Evolutionary conservation across 2,888 invertebrate species (phyloP).

Genomic region (Ochlodes sylvanus): DNA sequence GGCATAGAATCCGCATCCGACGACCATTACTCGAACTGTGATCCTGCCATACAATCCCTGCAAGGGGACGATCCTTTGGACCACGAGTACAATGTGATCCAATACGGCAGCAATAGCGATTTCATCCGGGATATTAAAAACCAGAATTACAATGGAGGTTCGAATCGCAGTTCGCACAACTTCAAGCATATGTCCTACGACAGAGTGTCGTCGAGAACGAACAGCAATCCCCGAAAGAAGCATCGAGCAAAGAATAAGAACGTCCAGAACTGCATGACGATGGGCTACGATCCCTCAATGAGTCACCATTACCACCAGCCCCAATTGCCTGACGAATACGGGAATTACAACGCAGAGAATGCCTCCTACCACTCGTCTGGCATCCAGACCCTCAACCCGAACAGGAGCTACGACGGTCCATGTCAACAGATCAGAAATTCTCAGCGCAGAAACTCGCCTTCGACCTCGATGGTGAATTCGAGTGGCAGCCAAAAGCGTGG

Average conservation of each 20-base stretch:
- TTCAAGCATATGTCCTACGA: slow-evolving; percentile 84
- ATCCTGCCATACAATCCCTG: slow-evolving; percentile 78
- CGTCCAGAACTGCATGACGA: slow-evolving; percentile 85
- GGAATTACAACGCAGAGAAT: slow-evolving; percentile 78
- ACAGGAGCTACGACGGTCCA: slow-evolving; percentile 77
- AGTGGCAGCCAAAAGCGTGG: slow-evolving; percentile 82
- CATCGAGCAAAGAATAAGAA: slow-evolving; percentile 80
- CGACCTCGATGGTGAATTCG: slow-evolving; percentile 74
- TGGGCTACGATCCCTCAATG: slow-evolving; percentile 84
- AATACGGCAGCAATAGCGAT: slow-evolving; percentile 80
- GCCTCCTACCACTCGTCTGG: slow-evolving; percentile 82
- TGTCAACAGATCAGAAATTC: slow-evolving; percentile 71
- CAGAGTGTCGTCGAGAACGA: slow-evolving; percentile 78
- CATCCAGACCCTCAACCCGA: slow-evolving; percentile 80
- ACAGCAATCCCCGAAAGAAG: slow-evolving; percentile 81
- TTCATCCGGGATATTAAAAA: slow-evolving; percentile 81
- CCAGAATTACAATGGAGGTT: slow-evolving; percentile 82
- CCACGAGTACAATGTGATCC: slow-evolving; percentile 82
- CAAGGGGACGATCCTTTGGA: slow-evolving; percentile 80
- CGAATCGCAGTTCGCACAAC: slow-evolving; percentile 79
- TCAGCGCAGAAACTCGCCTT: slow-evolving; percentile 77
- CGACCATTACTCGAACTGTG: slow-evolving; percentile 82
- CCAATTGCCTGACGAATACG: slow-evolving; percentile 79
- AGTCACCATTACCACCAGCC: slow-evolving; percentile 82
- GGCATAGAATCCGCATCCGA: slow-evolving; percentile 81